Evolutionary conservation across 2,888 invertebrate species (phyloP), one percentile per base, ranked within the genome.

Genomic region (Oscheius myriophilus): DNA sequence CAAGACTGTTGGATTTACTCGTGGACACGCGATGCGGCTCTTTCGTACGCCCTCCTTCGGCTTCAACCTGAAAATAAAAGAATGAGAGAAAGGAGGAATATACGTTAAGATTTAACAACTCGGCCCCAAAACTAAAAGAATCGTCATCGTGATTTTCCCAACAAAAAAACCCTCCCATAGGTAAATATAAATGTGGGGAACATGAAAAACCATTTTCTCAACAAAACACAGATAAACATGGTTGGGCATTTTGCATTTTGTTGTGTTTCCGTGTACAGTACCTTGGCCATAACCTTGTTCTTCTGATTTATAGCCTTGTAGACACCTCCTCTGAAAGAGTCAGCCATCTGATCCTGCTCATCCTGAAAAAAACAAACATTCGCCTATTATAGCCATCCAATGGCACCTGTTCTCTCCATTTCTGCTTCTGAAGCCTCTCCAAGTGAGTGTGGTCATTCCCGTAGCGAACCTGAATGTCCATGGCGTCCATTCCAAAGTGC

Each of bases 401-500:
- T 25, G 25, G 33, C 33, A 70, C 80, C 69, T 79, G 73, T 53
- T 82, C 81, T 62, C 78, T 69, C 64, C 71, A 72, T 64, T 78
- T 71, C 33, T 78, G 69, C 57, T 81, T 79, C 67, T 75, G 73
- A n/a, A 79, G 65, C 9, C 66, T 65, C 45, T 79, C 79, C 1
- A 79, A 51, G 63, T 78, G 78, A 25, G 70, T 62, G 52, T 76
- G 73, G 42, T 81, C 76, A 12, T 76, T 74, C 16, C 80, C 81
- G 62, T 75, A 82, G 11, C 79, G 67, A 33, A 78, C 78, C 71
- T 83, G 83, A n/a, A 83, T 54, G 18, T 80, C 74, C 18, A 83
- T 72, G 0, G 76, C 72, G 62, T 78, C 72, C 51, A 79, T 58
- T 41, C 83, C 83, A 49, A 83, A 83, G 25, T 82, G 82, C 58